Evolutionary conservation across 2,797 vertebrate species (phyloP).

Genomic region (Clangula hyemalis): DNA sequence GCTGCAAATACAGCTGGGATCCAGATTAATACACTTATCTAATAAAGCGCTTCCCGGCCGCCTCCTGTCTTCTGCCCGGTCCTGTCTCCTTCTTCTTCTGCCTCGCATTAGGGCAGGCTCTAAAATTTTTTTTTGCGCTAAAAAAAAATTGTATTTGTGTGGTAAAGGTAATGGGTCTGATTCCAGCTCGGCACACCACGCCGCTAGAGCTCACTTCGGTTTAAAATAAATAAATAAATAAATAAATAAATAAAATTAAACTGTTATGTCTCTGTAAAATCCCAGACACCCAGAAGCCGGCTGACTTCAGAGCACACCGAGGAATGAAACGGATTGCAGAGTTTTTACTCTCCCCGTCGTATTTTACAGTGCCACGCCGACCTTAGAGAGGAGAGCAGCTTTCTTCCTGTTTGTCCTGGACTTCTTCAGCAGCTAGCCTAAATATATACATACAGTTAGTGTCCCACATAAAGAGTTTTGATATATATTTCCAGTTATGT

Average conservation of each 20-base stretch:
- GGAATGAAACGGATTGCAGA: background rate
- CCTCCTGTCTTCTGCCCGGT: background rate
- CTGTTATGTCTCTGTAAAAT: background rate
- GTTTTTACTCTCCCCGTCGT: background rate
- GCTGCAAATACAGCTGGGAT: constrained; percentile 68
- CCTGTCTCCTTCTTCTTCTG: background rate
- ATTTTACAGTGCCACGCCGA: background rate
- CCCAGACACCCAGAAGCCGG: background rate
- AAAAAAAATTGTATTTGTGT: background rate
- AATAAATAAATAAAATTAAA: background rate
- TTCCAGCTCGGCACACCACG: background rate
- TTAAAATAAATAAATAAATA: too few species aligned
- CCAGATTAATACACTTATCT: constrained; percentile 69
- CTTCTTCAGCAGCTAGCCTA: background rate
- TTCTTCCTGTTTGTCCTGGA: background rate
- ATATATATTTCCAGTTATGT: background rate
- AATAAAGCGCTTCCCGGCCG: constrained; percentile 6
- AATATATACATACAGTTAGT: background rate
- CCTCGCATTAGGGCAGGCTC: background rate
- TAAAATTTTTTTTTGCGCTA: too few species aligned
- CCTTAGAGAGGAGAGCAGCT: background rate
- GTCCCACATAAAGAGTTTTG: background rate
- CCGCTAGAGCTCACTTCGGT: background rate
- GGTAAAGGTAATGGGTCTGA: background rate
- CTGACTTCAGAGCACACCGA: background rate